phyloP scores from a whole-genome alignment of 2,113 vertebrate genomes.

The Micromys minutus region DNA sequence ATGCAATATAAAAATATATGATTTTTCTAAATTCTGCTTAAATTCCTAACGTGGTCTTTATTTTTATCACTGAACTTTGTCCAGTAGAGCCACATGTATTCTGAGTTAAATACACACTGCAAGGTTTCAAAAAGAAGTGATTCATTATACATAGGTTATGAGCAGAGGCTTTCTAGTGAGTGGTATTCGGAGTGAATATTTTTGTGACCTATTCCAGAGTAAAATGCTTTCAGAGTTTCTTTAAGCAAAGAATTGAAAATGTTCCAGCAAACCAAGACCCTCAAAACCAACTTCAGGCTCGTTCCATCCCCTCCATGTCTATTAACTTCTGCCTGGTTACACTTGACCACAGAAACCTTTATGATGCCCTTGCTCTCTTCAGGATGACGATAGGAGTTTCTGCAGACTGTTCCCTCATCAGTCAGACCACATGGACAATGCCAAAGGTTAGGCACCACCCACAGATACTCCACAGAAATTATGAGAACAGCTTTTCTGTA shows the following conservation, averaged over 20 bases:
- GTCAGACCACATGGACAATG: constrained; percentile 62
- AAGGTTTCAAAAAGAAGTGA: background rate
- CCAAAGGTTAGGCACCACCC: constrained; percentile 75
- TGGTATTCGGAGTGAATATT: background rate
- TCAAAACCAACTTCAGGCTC: background rate
- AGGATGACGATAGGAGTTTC: constrained; percentile 71
- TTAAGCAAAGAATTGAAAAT: constrained; percentile 45
- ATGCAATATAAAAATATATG: background rate
- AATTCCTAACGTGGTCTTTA: background rate
- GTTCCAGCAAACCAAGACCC: background rate
- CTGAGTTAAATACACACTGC: background rate
- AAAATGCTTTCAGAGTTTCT: background rate
- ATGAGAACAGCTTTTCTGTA: constrained; percentile 66
- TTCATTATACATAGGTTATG: background rate
- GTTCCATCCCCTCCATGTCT: background rate
- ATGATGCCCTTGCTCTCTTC: background rate
- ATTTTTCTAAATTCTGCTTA: constrained; percentile 31
- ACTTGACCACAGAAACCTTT: background rate
- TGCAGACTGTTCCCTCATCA: constrained; percentile 20
- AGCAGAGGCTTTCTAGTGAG: constrained; percentile 29
- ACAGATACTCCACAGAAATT: constrained; percentile 64
- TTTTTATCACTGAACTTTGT: background rate
- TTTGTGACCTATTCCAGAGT: constrained; percentile 13
- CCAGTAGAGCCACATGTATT: background rate
- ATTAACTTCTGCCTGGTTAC: constrained; percentile 65